phyloP scores from a whole-genome alignment of 2,888 invertebrate genomes.

The Gastrophysa polygoni region DNA sequence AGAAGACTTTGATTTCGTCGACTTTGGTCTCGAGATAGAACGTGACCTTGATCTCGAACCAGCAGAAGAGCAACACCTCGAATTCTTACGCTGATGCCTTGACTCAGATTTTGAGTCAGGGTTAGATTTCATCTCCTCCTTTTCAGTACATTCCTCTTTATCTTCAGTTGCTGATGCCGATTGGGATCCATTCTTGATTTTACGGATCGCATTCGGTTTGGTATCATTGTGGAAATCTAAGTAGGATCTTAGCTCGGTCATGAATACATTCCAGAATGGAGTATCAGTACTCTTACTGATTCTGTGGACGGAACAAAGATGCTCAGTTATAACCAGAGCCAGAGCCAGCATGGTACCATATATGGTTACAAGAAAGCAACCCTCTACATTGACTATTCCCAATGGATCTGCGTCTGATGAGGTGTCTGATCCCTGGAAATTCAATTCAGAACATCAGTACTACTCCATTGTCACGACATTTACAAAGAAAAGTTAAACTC shows the following conservation, averaged over 20 bases:
- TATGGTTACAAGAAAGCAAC: conserved; percentile 49
- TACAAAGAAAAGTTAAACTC: too few relatives aligned
- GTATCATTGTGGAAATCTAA: conserved; percentile 44
- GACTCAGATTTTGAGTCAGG: conserved; percentile 30
- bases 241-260: conserved; percentile 43
- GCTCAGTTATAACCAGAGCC: conserved; percentile 43
- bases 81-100: conserved; percentile 1
- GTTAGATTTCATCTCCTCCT: conserved; percentile 21
- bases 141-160: conserved; percentile 18
- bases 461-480: neutral
- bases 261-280: conserved; percentile 39
- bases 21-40: conserved; percentile 23
- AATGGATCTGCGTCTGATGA: conserved; percentile 44
- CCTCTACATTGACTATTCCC: conserved; percentile 48
- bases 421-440: conserved; percentile 37
- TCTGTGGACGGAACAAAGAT: conserved; percentile 36
- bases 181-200: conserved; percentile 20
- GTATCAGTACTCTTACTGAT: conserved; percentile 38
- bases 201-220: conserved; percentile 41
- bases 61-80: conserved; percentile 14
- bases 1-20: conserved; percentile 26
- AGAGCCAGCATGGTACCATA: conserved; percentile 44
- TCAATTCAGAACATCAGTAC: neutral
- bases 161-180: conserved; percentile 17
- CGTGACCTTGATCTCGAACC: conserved; percentile 22